Percentiles rank a stretch among this genome's conserved stretches.
phyloP scores from a whole-genome alignment of 1,140 invertebrate genomes.

The Zeugodacus cucurbitae region DNA sequence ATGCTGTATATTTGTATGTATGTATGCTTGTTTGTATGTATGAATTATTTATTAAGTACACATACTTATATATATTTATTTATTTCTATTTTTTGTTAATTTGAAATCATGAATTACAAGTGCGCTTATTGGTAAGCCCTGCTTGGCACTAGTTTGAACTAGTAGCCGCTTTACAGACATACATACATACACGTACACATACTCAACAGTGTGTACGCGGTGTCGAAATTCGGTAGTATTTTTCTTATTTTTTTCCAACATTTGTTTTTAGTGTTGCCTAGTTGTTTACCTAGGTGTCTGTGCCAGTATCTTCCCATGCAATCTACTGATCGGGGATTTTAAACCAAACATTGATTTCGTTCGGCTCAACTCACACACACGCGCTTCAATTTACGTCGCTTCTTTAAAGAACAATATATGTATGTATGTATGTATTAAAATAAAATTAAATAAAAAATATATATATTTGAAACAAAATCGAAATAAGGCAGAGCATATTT shows the following conservation, averaged over 20 bases:
- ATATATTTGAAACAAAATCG: neutral
- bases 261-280: neutral
- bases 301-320: neutral
- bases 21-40: neutral
- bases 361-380: neutral
- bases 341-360: neutral
- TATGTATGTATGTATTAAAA: neutral
- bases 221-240: constrained; percentile 1
- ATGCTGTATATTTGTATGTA: neutral
- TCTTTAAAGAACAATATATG: neutral
- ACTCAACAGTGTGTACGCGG: neutral
- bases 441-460: neutral
- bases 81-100: neutral
- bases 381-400: neutral
- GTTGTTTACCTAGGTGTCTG: neutral
- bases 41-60: neutral
- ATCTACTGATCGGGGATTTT: neutral
- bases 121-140: neutral
- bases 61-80: neutral
- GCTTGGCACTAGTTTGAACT: too few species aligned
- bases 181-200: neutral
- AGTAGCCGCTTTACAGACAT: neutral
- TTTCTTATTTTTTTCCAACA: neutral
- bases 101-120: constrained; percentile 19
- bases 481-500: neutral